Evolutionary conservation across 2,113 vertebrate species (phyloP), one percentile per base, ranked within the genome.

Genomic region (Dermatemys mawii): DNA sequence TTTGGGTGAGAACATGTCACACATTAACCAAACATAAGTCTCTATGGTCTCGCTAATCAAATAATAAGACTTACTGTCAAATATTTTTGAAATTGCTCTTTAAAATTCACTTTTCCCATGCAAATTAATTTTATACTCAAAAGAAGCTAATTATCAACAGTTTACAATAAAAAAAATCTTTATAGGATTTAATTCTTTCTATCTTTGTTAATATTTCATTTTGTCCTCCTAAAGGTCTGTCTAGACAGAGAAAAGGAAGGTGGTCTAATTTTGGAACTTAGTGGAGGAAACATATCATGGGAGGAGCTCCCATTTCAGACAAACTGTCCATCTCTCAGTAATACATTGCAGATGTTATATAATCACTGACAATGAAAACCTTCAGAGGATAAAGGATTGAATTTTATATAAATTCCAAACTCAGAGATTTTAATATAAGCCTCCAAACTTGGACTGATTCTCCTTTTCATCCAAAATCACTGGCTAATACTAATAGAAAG

Each of bases 81-180:
- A 26, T 46, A 76, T 46, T 46, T 46, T 76, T 41, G 26, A 70
- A 70, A 38, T 70, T 9, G 35, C n/a, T 70, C n/a, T 95, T 94
- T 84, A 90, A 86, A 95, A 95, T 95, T 84, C 32, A 70, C 13
- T 93, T 88, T 35, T 94, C 38, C 84, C 75, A 92, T 83, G 16
- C 84, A 89, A 91, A 44, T 75, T 11, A 3, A 4, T 90, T 93
- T 81, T 50, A 10, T 35, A 9, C 82, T 53, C 9, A 55, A 84
- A 84, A 91, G 38, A 91, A 86, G 88, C 86, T 32, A 19, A 70
- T 70, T 21, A 70, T 38, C 63, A 70, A 70, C 78, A 84, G 81
- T 90, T 92, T 89, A 88, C 55, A 91, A 44, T 57, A 27, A 46
- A 93, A 95, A 88, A 78, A 81, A 79, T 83, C 89, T 91, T 96